Evolutionary conservation across 1,140 invertebrate species (phyloP), one percentile per base, ranked within the genome.

Genomic region (Oscheius sp.): DNA sequence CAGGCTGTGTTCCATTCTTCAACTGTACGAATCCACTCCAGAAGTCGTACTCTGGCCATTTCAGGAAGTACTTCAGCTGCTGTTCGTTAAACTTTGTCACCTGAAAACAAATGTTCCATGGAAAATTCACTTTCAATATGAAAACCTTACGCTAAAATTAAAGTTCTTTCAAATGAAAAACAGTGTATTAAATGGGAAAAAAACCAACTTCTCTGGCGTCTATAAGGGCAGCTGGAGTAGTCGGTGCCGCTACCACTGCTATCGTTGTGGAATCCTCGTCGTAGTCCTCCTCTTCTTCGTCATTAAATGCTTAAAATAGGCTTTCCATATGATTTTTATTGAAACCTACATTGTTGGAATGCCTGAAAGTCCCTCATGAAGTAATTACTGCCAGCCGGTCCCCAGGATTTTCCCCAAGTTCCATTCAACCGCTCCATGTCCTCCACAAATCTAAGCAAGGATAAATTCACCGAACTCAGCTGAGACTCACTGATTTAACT

Each of bases 341-440:
- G 18, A 23, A n/a, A 62, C 23, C 29, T 49, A 61, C 55, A 79
- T 23, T 70, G 62, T 55, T 82, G 62, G 52, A 84, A 83, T 4
- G 64, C 77, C 18, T 76, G 55, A 52, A 78, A 83, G 70, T 83
- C 81, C 7, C 81, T 73, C 32, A 84, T 74, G 49, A 84, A 83
- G 46, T 84, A 83, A 45, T 84, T 78, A 13, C 82, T 83, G 32
- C 82, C 80, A 69, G 79, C 72, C 31, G 77, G 66, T 26, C 81
- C 81, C 80, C 80, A 83, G 36, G 66, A 75, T 55, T 71, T 61
- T 63, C 69, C 69, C 69, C 69, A 71, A 63, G 58, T 63, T 36
- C 82, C 82, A 10, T 79, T 68, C 2, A 83, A 28, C 15, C 52
- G 38, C 66, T 83, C 81, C 75, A 83, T 73, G 2, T 83, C 81